Evolutionary conservation across 2,888 invertebrate species (phyloP).

Genomic region (Eupeodes latifasciatus): DNA sequence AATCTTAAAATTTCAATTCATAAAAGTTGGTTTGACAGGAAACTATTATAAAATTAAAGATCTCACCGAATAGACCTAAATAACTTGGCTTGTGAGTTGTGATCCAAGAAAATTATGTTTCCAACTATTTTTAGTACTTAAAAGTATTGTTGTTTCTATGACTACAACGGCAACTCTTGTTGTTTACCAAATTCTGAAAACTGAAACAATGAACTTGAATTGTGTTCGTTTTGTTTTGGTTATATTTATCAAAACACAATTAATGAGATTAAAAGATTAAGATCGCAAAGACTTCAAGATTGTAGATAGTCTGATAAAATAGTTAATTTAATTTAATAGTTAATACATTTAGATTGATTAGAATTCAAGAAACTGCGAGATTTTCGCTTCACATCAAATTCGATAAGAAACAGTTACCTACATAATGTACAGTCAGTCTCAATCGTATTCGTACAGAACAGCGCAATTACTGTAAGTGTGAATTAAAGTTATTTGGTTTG

Average conservation of each 20-base stretch:
- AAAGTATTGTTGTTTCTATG: too few species aligned
- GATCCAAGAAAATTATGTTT: too few species aligned
- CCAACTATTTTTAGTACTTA: too few species aligned
- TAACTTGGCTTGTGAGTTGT: too few species aligned
- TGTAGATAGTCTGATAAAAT: neutral
- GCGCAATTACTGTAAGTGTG: too few species aligned
- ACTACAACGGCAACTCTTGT: neutral
- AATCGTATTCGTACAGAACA: too few species aligned
- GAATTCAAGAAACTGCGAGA: neutral
- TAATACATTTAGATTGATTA: neutral
- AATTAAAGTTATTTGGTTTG: too few species aligned
- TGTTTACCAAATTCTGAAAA: slow-evolving; percentile 2
- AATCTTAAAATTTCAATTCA: too few species aligned
- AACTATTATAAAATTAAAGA: too few species aligned
- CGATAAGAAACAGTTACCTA: neutral
- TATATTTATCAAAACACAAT: neutral
- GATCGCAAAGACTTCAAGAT: neutral
- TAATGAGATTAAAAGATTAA: neutral
- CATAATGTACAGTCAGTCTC: too few species aligned
- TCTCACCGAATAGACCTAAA: too few species aligned
- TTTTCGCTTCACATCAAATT: neutral
- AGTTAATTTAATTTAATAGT: neutral
- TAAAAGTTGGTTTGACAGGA: too few species aligned
- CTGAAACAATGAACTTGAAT: neutral
- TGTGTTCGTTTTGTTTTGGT: neutral